Evolutionary conservation across 2,797 vertebrate genomes (phyloP).

Genomic region (Spheniscus humboldti): DNA sequence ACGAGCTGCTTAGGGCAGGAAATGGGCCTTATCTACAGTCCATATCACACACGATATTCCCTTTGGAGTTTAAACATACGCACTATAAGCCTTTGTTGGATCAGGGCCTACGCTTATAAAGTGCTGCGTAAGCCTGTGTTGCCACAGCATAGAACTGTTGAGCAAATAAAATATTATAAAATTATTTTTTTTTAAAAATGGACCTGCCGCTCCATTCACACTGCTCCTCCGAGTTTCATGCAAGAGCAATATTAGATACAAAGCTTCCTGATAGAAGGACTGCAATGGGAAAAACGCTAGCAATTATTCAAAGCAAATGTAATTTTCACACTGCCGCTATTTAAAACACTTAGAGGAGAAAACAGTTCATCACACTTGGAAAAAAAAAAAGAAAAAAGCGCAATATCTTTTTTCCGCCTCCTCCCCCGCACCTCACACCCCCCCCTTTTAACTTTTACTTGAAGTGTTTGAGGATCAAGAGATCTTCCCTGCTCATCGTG

Average conservation of each 20-base stretch:
- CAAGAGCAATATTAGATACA: slow-evolving; percentile 47
- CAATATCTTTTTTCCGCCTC: slow-evolving; percentile 66
- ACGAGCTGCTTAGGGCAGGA: slow-evolving; percentile 38
- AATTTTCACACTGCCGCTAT: slow-evolving; percentile 68
- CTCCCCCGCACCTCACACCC: slow-evolving; percentile 62
- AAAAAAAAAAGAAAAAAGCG: slow-evolving; percentile 56
- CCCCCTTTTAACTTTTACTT: slow-evolving; percentile 66
- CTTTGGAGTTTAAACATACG: slow-evolving; percentile 56
- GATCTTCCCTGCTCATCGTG: slow-evolving; percentile 66
- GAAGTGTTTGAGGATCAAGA: slow-evolving; percentile 70
- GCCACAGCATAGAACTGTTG: slow-evolving; percentile 47
- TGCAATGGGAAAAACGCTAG: slow-evolving; percentile 56
- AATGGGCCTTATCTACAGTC: slow-evolving; percentile 45
- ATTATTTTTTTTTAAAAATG: slow-evolving; percentile 30
- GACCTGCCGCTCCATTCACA: slow-evolving; percentile 57
- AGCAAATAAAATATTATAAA: slow-evolving; percentile 62
- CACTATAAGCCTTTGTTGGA: slow-evolving; percentile 54
- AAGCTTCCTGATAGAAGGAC: slow-evolving; percentile 35
- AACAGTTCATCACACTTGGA: slow-evolving; percentile 66
- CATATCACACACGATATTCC: slow-evolving; percentile 41
- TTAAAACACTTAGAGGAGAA: slow-evolving; percentile 66
- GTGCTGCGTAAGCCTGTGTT: slow-evolving; percentile 57
- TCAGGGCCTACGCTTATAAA: slow-evolving; percentile 49
- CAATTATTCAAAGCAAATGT: slow-evolving; percentile 69
- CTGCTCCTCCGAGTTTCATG: slow-evolving; percentile 30